Conservation (phyloP, 2,113 vertebrate genomes). For the Petroica traversi region DNA sequence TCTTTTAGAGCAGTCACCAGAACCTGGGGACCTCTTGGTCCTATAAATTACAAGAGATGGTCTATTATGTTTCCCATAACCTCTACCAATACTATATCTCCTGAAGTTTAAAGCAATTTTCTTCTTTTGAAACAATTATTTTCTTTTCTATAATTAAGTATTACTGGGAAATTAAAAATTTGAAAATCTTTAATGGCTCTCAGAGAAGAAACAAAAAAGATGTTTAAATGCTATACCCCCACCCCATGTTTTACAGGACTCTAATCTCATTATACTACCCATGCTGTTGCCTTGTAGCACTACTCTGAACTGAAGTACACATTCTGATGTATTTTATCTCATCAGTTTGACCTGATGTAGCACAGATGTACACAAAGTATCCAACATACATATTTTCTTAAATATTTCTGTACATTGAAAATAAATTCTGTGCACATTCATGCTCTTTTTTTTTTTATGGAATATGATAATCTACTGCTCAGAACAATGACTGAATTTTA, state of each 20-base stretch:
- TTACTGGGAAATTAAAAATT: neutral
- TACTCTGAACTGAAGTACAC: neutral
- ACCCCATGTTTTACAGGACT: rapidly evolving
- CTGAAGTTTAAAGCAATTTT: neutral
- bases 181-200: neutral
- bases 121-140: rapidly evolving
- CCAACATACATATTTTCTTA: neutral
- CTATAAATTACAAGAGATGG: neutral
- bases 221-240: neutral
- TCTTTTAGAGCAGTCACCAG: neutral
- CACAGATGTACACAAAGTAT: neutral
- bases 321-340: neutral
- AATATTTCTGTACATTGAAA: neutral
- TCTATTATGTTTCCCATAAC: neutral
- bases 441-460: neutral
- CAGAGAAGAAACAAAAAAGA: neutral
- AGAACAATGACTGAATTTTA: neutral
- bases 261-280: neutral
- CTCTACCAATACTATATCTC: neutral
- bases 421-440: neutral
- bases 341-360: neutral
- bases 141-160: neutral
- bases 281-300: neutral
- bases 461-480: neutral
- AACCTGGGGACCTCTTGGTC: neutral